Evolutionary conservation across 2,888 invertebrate species (phyloP), one percentile per base, ranked within the genome.

Genomic region (Geophilus truncorum): DNA sequence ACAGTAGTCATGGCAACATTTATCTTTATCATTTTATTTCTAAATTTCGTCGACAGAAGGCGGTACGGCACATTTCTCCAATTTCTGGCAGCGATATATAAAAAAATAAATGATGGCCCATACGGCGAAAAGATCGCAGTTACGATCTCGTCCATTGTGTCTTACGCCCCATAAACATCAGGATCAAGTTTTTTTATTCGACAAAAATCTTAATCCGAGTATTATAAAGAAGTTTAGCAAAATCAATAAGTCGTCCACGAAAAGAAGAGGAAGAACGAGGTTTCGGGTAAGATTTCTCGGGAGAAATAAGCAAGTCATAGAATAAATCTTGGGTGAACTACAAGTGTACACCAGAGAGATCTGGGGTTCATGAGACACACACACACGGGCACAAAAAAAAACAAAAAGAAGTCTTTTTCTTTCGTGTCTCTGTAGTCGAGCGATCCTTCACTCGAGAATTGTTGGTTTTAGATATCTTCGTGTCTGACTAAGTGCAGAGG

Each of bases 221-320:
- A 51, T 51, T 51, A 51, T 51, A 51, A 51, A 51, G 51, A 51
- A 51, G 51, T 51, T 51, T 51, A 51, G 21, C 51, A 51, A 70
- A 70, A 70, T 28, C 70, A 70, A 70, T 70, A 28, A 70, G 70
- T 70, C 70, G 70, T 70, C 12, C 28, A 28, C 70, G 12, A 70
- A 25, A 62, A 23, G 62, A 25, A 10, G 23, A 62, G 5, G 62
- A 25, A 62, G 18, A 62, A 21, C n/a, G n/a, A 23, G 1, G 10
- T 0, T 62, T 62, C 0, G 23, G 57, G n/a, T n/a, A 70, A 28
- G 70, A 70, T 70, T 70, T 70, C 70, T 70, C 70, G 0, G 1
- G 70, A 70, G 70, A 70, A 70, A 70, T 70, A 70, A 70, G 70
- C 70, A 70, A 70, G 70, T 70, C 70, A 70, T 70, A 70, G 70